A percentile compares a stretch with the other conserved stretches of the same genome.
Evolutionary conservation across 2,113 vertebrate species (phyloP).

Genomic region (Aplodontia rufa): DNA sequence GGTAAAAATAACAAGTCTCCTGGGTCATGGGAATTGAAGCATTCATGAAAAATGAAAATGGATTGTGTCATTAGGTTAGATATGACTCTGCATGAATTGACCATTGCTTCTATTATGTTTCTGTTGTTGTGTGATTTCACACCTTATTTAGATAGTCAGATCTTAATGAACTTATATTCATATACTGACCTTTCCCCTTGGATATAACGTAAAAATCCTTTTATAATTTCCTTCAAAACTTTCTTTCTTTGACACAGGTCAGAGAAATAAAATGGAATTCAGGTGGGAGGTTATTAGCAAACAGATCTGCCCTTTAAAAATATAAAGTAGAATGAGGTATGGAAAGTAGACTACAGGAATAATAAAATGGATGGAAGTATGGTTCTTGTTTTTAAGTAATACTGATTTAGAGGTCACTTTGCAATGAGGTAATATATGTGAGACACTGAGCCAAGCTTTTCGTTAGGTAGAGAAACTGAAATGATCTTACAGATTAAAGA

Average conservation of each 20-base stretch:
- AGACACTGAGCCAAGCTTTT: constrained; percentile 48
- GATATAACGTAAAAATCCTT: constrained; percentile 4
- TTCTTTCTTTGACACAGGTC: constrained; percentile 57
- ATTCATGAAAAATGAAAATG: constrained; percentile 52
- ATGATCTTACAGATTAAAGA: constrained; percentile 60
- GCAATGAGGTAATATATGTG: constrained; percentile 43
- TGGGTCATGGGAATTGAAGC: not conserved
- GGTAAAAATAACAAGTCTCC: constrained; percentile 62
- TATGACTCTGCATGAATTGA: constrained; percentile 22
- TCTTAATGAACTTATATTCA: constrained; percentile 50
- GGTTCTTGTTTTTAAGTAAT: constrained; percentile 40
- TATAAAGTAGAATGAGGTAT: not conserved
- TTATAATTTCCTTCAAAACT: constrained; percentile 45
- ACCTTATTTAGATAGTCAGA: constrained; percentile 21
- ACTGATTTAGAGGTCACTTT: constrained; percentile 71
- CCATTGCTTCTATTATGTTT: constrained; percentile 5
- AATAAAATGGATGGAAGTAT: constrained; percentile 15
- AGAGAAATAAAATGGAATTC: constrained; percentile 62
- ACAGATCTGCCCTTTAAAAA: constrained; percentile 60
- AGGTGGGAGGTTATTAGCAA: constrained; percentile 71
- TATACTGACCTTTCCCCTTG: not conserved
- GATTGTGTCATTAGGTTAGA: not conserved
- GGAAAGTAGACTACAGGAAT: constrained; percentile 44
- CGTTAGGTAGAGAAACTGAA: constrained; percentile 29
- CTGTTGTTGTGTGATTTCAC: constrained; percentile 10